These are phyloP conservation scores for Pipa parva DNA, from an alignment of 2,113 vertebrate species.

Conservation along the genomic window DNA sequence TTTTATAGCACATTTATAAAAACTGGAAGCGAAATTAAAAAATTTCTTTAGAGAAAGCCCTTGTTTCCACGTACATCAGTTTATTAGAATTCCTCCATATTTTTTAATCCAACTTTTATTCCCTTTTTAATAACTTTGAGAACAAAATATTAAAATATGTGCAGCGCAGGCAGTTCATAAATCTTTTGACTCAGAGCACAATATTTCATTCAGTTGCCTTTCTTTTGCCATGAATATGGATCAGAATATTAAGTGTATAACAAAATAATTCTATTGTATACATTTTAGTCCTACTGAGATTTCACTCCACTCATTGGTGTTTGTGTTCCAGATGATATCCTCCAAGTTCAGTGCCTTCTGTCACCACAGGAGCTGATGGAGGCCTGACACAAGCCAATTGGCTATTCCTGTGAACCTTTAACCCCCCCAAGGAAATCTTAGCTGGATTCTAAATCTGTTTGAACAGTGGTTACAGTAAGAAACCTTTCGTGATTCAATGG, in stretches of 20 bases:
- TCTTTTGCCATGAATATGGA: constrained; percentile 10
- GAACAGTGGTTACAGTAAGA: background rate
- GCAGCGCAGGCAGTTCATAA: constrained; percentile 20
- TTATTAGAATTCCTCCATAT: constrained; percentile 24
- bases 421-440: background rate
- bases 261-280: constrained; percentile 2
- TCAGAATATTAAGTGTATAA: background rate
- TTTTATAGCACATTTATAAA: constrained; percentile 2
- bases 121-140: constrained; percentile 25
- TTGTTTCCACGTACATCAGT: constrained; percentile 13
- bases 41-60: background rate
- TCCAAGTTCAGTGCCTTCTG: background rate
- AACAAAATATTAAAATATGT: constrained; percentile 2
- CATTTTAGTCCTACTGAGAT: constrained; percentile 13
- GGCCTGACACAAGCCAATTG: background rate
- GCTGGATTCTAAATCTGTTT: background rate
- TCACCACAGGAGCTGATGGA: constrained; percentile 3
- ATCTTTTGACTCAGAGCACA: constrained; percentile 16
- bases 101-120: constrained; percentile 32
- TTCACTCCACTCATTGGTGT: constrained; percentile 4
- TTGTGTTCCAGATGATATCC: constrained; percentile 6
- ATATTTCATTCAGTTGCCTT: constrained; percentile 28
- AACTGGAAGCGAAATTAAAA: background rate
- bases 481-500: background rate
- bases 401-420: background rate